phyloP scores from a whole-genome alignment of 2,113 vertebrate genomes.

The Antidorcas marsupialis region DNA sequence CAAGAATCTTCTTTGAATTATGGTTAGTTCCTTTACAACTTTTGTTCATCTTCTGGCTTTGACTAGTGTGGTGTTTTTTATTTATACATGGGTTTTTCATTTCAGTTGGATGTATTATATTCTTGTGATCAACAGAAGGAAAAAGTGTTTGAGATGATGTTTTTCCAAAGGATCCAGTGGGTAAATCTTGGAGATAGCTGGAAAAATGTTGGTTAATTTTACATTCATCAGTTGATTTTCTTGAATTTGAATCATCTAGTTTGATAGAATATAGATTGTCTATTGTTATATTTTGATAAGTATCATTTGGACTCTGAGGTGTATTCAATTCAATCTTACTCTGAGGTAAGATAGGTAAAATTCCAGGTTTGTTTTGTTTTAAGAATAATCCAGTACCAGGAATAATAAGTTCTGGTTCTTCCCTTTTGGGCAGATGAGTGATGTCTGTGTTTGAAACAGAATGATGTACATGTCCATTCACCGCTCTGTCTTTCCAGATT shows the following conservation, averaged over 20 bases:
- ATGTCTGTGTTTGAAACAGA: neutral
- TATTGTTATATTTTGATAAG: slow-evolving; percentile 21
- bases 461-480: neutral
- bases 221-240: slow-evolving; percentile 30
- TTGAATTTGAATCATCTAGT: slow-evolving; percentile 37
- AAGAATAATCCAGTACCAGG: slow-evolving; percentile 74
- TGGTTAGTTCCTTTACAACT: neutral
- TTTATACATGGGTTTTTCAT: neutral
- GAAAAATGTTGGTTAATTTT: slow-evolving; percentile 60
- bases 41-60: slow-evolving; percentile 28
- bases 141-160: slow-evolving; percentile 19
- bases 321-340: neutral
- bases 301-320: neutral
- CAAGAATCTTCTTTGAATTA: neutral
- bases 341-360: neutral
- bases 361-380: slow-evolving; percentile 30
- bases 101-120: neutral
- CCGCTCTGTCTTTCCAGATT: slow-evolving; percentile 54
- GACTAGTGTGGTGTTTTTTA: neutral
- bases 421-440: slow-evolving; percentile 34
- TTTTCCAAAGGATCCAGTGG: neutral
- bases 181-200: slow-evolving; percentile 46
- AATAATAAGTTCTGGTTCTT: slow-evolving; percentile 72
- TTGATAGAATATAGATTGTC: slow-evolving; percentile 38
- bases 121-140: slow-evolving; percentile 28